phyloP scores from a whole-genome alignment of 2,113 vertebrate species.

The Miniopterus natalensis region DNA sequence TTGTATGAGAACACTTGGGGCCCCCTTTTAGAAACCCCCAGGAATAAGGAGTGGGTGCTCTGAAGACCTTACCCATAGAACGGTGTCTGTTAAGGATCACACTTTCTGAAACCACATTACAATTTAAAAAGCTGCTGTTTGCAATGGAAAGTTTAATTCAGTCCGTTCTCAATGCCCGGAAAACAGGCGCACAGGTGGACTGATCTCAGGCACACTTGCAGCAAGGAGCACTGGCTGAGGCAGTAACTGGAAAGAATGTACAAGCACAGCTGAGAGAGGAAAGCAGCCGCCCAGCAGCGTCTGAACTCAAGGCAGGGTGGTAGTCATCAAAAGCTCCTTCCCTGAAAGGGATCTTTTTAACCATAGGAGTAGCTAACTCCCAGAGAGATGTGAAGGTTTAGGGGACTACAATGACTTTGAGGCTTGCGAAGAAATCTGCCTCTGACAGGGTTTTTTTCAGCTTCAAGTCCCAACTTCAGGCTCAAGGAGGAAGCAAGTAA shows the following conservation, averaged over 20 bases:
- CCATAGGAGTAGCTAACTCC: not conserved
- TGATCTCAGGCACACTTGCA: not conserved
- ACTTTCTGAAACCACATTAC: not conserved
- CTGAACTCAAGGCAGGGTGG: not conserved
- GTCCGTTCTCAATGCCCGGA: not conserved
- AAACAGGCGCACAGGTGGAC: not conserved
- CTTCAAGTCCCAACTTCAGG: not conserved
- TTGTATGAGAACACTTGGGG: not conserved
- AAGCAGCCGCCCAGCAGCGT: not conserved
- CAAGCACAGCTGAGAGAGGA: not conserved
- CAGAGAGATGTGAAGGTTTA: conserved; percentile 64
- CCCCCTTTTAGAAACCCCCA: not conserved
- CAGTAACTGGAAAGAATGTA: not conserved
- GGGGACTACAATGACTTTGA: conserved; percentile 37
- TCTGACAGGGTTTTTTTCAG: conserved; percentile 48
- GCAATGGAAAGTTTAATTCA: not conserved
- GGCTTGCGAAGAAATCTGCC: conserved; percentile 36
- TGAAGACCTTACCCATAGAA: not conserved
- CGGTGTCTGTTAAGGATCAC: not conserved
- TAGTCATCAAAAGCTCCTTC: conserved; percentile 42
- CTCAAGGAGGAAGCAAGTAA: conserved; percentile 45
- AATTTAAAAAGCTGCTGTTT: conserved; percentile 2
- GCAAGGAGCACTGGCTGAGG: not conserved
- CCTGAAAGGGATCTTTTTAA: conserved; percentile 56
- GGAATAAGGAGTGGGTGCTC: not conserved